Base-by-base conservation (phyloP, 2,113 vertebrate species). In the Phycodurus eques region DNA sequence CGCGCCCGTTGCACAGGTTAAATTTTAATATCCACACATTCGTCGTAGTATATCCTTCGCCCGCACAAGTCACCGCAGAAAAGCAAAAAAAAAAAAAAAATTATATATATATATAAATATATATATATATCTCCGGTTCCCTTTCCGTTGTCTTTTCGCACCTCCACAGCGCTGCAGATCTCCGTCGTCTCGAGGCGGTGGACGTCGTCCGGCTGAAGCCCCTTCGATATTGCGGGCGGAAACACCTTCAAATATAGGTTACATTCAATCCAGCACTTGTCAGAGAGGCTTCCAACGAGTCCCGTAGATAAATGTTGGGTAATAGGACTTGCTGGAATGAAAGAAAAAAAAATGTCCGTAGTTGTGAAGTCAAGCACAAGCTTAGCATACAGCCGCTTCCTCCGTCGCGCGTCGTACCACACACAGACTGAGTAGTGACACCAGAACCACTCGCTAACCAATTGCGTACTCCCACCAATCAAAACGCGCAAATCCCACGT, bases 381-480 rank as follows among this genome's bases (percentile, higher is more conserved):
- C 77, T 85, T 3, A 68, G 63, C 80, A 77, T 83, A 59, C 72
- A 77, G 79, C 80, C 85, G 74, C 90, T 82, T 89, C 84, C 86
- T 91, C 86, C 85, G 79, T 86, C 84, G 83, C 88, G 82, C 83
- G 83, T 91, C 75, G 88, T 91, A 88, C 94, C 94, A 94, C 94
- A 94, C 94, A 94, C 94, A 94, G 92, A 92, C 93, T 92, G 88
- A 68, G 88, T 88, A 86, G 87, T 87, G 92, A 92, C 94, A 94
- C 91, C 93, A 92, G 93, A 89, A 87, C 87, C 88, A 74, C 70
- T 82, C 87, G 61, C 80, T 72, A 69, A 83, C 93, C 94, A 94
- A 93, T 93, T 86, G 79, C 87, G 68, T 83, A 81, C 85, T 57
- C 61, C 4, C 71, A 17, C 93, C 92, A 95, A 96, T 95, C 79